Evolutionary conservation across 2,113 vertebrate genomes (phyloP).

Genomic region (Cichladusa arquata): DNA sequence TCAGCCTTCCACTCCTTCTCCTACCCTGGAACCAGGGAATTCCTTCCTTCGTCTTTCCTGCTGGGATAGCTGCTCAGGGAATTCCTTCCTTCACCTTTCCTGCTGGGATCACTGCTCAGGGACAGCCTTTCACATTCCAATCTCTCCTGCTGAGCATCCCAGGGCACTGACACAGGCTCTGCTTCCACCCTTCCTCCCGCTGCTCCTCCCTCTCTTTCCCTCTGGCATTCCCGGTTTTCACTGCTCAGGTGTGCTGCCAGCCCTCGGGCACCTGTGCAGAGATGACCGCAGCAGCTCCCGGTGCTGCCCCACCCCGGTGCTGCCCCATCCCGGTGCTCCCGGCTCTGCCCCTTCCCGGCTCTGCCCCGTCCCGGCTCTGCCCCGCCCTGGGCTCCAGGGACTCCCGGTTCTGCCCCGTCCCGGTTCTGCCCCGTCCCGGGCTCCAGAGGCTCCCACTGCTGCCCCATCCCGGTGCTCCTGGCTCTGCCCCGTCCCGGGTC

Average conservation of each 20-base stretch:
- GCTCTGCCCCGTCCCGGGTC: background rate
- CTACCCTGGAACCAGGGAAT: accelerated
- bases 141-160: background rate
- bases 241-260: background rate
- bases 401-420: too few species aligned
- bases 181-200: background rate
- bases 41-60: background rate
- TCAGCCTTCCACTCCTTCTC: accelerated
- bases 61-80: background rate
- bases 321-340: accelerated
- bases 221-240: background rate
- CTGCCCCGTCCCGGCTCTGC: background rate
- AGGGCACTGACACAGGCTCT: accelerated
- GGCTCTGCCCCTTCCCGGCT: accelerated
- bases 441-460: too few species aligned
- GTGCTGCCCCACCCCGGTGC: too few species aligned
- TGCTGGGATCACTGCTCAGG: accelerated
- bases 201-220: background rate
- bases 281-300: accelerated
- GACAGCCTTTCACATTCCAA: accelerated
- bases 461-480: accelerated
- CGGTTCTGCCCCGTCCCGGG: too few species aligned
- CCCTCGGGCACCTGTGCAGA: too few species aligned
- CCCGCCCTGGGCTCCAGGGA: too few species aligned
- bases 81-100: background rate